Base-by-base conservation (phyloP, 2,888 invertebrate genomes). In the Spodoptera littoralis region DNA sequence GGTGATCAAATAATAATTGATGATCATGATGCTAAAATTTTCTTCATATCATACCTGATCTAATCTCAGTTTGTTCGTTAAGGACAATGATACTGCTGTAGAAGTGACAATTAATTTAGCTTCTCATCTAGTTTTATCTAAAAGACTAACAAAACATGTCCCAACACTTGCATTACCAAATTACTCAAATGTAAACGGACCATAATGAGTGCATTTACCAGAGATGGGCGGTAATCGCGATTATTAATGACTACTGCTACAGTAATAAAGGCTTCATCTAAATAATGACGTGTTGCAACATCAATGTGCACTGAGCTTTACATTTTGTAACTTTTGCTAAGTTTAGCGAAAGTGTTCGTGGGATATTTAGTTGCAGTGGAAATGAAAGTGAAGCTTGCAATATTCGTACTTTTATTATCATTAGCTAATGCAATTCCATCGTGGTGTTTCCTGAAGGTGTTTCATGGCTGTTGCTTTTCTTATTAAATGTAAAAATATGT, bases 181-280 rank as follows among this genome's bases (percentile, higher is more conserved):
- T 60, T 65, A 62, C 60, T 65, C 66, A 64, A 64, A 70, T 53
- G 57, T 46, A 75, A 65, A 65, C 48, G 49, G 51, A 57, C 62
- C 59, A 61, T 78, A 73, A 78, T 75, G 65, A 65, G 64, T 60
- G 60, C 65, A 53, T 68, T 76, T 73, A 61, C 61, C 43, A 45
- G 60, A 68, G 60, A 73, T 73, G 70, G 66, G 68, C 66, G 67
- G 81, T 77, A 80, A 83, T 80, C 65, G 57, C 74, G 65, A 71
- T 81, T 81, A 81, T 83, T 84, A 85, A 83, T 82, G 73, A 74
- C 74, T 68, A 27, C 71, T 70, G 65, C 77, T 67, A 76, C 77
- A 78, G 77, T 80, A 81, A 84, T 82, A 77, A 79, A 80, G 74
- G 60, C 55, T 73, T 80, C 81, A 84, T 86, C 81, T 83, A 78